A percentile compares a stretch with the other conserved stretches of the same genome.
phyloP scores from a whole-genome alignment of 2,888 invertebrate genomes.

The Ashinkailepas kermadecensis region DNA sequence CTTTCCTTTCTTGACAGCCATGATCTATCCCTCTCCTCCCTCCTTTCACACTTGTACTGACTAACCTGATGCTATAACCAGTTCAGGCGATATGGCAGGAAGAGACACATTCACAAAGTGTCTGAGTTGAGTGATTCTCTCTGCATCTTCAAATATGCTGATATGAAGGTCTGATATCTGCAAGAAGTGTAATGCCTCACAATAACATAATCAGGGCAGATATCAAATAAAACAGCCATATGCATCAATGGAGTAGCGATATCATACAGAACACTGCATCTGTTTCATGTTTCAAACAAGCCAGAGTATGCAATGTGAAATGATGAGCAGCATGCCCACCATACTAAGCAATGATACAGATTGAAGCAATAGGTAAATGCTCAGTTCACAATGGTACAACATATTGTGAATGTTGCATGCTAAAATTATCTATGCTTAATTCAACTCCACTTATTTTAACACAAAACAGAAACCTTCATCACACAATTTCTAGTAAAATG shows the following conservation, averaged over 20 bases:
- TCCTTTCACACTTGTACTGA: constrained; percentile 30
- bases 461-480: too few species aligned
- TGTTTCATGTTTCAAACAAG: constrained; percentile 21
- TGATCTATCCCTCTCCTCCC: not conserved
- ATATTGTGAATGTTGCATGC: too few species aligned
- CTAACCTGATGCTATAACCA: constrained; percentile 72
- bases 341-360: too few species aligned
- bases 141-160: constrained; percentile 69
- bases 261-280: constrained; percentile 26
- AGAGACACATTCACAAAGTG: constrained; percentile 71
- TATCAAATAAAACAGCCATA: not conserved
- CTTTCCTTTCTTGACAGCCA: not conserved
- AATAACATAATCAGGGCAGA: not conserved
- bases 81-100: constrained; percentile 59
- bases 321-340: not conserved
- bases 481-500: too few species aligned
- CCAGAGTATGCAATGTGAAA: not conserved
- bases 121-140: constrained; percentile 64
- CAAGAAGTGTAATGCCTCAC: constrained; percentile 36
- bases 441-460: too few species aligned
- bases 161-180: constrained; percentile 85
- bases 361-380: too few species aligned
- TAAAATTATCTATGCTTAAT: too few species aligned
- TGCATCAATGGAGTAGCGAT: not conserved
- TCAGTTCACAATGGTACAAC: too few species aligned